Evolutionary conservation across 2,113 vertebrate species (phyloP).

Genomic region (Atractosteus spatula): DNA sequence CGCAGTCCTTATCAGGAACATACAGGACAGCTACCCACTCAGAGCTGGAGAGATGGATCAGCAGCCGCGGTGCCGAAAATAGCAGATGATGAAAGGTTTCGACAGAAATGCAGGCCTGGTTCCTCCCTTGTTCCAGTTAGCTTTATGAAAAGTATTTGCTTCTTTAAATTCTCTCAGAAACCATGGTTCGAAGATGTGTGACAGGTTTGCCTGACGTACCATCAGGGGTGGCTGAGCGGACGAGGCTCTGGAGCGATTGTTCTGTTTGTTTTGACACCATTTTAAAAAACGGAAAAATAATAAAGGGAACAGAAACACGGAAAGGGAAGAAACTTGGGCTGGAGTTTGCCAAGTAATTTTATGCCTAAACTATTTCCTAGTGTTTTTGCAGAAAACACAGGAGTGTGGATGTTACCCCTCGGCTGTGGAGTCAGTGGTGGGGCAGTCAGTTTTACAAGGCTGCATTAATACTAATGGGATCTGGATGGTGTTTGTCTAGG

Average conservation of each 20-base stretch:
- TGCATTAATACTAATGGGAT: constrained; percentile 34
- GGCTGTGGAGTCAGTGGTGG: constrained; percentile 30
- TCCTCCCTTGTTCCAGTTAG: background rate
- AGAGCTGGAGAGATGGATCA: too few species aligned
- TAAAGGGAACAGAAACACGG: constrained; percentile 16
- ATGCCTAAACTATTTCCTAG: constrained; percentile 52
- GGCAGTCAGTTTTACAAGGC: constrained; percentile 30
- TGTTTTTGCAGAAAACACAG: constrained; percentile 53
- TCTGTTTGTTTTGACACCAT: background rate
- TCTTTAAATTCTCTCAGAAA: background rate
- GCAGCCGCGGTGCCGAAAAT: too few species aligned
- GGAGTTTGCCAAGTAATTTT: constrained; percentile 47
- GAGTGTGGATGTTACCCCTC: constrained; percentile 44
- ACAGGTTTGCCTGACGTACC: too few species aligned
- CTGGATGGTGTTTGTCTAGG: constrained; percentile 19
- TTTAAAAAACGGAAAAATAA: background rate
- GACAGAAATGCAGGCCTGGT: background rate
- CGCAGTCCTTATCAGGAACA: too few species aligned
- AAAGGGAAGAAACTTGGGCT: constrained; percentile 5
- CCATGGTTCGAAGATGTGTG: background rate
- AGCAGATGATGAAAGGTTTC: constrained; percentile 12
- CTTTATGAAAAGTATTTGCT: background rate
- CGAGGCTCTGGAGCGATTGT: background rate
- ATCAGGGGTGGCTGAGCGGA: too few species aligned
- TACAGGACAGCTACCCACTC: too few species aligned